phyloP scores from a whole-genome alignment of 2,888 invertebrate genomes.

The Aspidiotus rigidus region DNA sequence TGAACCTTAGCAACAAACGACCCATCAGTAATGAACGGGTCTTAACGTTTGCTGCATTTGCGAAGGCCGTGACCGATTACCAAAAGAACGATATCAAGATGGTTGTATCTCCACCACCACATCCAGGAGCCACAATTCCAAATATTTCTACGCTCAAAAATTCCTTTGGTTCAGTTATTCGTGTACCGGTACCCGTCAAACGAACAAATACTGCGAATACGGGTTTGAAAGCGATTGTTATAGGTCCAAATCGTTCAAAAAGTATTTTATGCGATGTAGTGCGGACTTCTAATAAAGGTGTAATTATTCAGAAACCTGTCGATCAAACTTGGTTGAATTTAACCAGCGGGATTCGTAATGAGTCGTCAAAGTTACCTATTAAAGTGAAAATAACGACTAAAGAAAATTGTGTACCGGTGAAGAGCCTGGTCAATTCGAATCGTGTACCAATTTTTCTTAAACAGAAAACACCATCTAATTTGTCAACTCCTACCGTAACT shows the following conservation, averaged over 20 bases:
- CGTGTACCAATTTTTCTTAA: not conserved
- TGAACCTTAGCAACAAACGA: too few relatives aligned
- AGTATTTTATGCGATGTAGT: slow-evolving; percentile 30
- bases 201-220: slow-evolving; percentile 7
- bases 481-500: not conserved
- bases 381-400: slow-evolving; percentile 17
- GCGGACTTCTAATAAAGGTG: slow-evolving; percentile 16
- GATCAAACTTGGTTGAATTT: not conserved
- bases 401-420: not conserved
- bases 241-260: slow-evolving; percentile 21
- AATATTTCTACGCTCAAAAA: too few relatives aligned
- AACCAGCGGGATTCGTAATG: not conserved
- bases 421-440: not conserved
- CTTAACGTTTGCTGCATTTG: too few relatives aligned
- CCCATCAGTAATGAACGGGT: too few relatives aligned
- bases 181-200: not conserved
- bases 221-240: slow-evolving; percentile 18
- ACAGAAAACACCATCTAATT: not conserved
- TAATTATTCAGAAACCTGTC: slow-evolving; percentile 26
- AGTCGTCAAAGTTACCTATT: slow-evolving; percentile 15
- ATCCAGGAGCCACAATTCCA: too few relatives aligned
- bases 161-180: not conserved
- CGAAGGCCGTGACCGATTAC: too few relatives aligned
- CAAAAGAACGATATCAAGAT: too few relatives aligned
- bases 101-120: too few relatives aligned